Percentiles rank a stretch among this genome's conserved stretches.
These are phyloP conservation scores for Seriola aureovittata DNA, from an alignment of 2,113 vertebrate species.

Conservation along the genomic window DNA sequence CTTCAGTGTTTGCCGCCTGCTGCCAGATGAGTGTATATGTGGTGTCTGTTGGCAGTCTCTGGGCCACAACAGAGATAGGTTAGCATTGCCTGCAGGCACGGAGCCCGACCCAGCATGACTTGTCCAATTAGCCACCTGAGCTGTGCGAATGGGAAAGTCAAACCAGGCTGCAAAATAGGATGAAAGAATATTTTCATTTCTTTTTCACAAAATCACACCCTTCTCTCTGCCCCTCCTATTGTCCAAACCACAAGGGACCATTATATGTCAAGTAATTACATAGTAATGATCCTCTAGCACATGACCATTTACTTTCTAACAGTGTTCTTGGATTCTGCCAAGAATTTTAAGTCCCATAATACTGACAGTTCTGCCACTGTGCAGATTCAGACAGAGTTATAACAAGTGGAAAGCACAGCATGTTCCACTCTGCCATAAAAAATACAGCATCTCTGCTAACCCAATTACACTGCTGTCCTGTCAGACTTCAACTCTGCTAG, in stretches of 20 bases:
- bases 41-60: constrained; percentile 30
- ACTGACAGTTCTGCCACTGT: constrained; percentile 14
- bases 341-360: not conserved
- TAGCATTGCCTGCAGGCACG: constrained; percentile 44
- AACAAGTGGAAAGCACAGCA: not conserved
- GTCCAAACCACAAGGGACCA: not conserved
- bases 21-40: constrained; percentile 32
- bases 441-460: constrained; percentile 19
- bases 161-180: not conserved
- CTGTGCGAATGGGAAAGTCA: not conserved
- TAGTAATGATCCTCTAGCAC: not conserved
- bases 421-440: constrained; percentile 8
- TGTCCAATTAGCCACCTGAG: constrained; percentile 63
- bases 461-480: not conserved
- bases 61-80: constrained; percentile 18
- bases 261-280: not conserved
- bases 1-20: constrained; percentile 25
- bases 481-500: constrained; percentile 15
- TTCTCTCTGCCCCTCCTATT: not conserved
- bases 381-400: constrained; percentile 20
- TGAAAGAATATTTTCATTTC: constrained; percentile 8
- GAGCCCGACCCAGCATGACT: constrained; percentile 34
- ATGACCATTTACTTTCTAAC: not conserved
- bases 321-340: not conserved
- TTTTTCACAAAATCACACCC: not conserved